Evolutionary conservation across 1,140 invertebrate genomes (phyloP).

Genomic region (Diachasmimorpha longicaudata): DNA sequence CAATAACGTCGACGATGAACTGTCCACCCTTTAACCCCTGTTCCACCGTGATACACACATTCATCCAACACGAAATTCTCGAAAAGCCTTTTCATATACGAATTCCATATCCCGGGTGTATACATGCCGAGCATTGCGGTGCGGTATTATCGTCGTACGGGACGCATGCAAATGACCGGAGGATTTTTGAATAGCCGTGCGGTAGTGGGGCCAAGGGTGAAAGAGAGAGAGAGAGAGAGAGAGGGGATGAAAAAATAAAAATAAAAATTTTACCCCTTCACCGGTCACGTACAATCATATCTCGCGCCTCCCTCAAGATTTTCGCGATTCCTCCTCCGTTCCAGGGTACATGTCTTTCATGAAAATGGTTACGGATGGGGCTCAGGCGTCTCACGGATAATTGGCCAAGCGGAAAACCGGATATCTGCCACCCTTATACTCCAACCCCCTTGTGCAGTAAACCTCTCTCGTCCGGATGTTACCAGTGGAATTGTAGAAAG

Average conservation of each 20-base stretch:
- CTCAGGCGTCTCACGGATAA: slow-evolving; percentile 13
- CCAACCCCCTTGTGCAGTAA: not conserved
- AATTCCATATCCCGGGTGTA: not conserved
- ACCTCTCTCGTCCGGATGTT: not conserved
- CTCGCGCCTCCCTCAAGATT: not conserved
- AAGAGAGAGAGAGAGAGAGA: not conserved
- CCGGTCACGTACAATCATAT: slow-evolving; percentile 3
- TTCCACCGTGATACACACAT: not conserved
- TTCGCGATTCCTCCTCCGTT: not conserved
- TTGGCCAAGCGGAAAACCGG: slow-evolving; percentile 48
- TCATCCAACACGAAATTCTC: not conserved
- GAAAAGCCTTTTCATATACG: not conserved
- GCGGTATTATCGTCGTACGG: not conserved
- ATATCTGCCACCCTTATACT: slow-evolving; percentile 43
- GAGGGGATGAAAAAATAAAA: not conserved
- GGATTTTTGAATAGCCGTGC: not conserved
- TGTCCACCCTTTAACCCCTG: not conserved
- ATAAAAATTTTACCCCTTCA: not conserved
- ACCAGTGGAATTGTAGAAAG: not conserved
- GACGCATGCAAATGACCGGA: slow-evolving; percentile 4
- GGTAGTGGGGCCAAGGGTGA: not conserved
- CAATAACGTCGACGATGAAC: slow-evolving; percentile 8
- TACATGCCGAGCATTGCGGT: not conserved
- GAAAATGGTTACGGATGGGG: not conserved
- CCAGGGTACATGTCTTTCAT: slow-evolving; percentile 32